Percentiles rank a stretch among this genome's conserved stretches.
Conservation (phyloP, 1,140 invertebrate genomes). For the Gryllus bimaculatus region DNA sequence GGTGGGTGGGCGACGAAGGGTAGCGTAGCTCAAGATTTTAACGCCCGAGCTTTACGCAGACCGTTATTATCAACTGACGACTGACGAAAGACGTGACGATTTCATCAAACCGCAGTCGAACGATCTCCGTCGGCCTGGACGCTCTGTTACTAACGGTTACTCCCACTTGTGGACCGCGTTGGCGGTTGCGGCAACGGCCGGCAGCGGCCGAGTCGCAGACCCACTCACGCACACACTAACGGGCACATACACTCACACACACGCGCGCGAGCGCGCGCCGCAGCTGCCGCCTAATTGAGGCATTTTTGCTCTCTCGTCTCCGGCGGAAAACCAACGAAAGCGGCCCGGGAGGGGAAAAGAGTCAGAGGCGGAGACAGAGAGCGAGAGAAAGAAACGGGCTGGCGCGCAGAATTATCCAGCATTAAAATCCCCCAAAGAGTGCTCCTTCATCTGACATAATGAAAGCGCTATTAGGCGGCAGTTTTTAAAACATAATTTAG, state of each 20-base stretch:
- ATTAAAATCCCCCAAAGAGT: constrained; percentile 1
- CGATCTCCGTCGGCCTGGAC: not conserved
- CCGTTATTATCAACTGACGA: not conserved
- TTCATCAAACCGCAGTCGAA: not conserved
- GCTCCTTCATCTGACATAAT: not conserved
- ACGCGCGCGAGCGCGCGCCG: too few species aligned
- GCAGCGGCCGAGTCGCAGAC: too few species aligned
- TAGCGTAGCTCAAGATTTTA: not conserved
- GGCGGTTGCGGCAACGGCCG: too few species aligned
- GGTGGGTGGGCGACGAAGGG: not conserved
- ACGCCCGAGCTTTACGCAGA: not conserved
- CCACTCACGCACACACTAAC: too few species aligned
- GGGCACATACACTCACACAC: too few species aligned
- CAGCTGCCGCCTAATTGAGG: not conserved
- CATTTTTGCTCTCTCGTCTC: not conserved
- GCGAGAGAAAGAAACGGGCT: not conserved
- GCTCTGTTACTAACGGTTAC: too few species aligned
- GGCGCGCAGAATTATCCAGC: not conserved
- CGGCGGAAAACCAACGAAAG: not conserved
- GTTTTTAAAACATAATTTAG: not conserved
- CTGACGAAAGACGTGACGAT: not conserved
- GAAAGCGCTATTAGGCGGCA: not conserved
- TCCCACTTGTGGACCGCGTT: too few species aligned
- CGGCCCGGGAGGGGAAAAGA: not conserved
- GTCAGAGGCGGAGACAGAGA: not conserved